Evolutionary conservation across 2,888 invertebrate species (phyloP).

Genomic region (Metacarcinus magister): DNA sequence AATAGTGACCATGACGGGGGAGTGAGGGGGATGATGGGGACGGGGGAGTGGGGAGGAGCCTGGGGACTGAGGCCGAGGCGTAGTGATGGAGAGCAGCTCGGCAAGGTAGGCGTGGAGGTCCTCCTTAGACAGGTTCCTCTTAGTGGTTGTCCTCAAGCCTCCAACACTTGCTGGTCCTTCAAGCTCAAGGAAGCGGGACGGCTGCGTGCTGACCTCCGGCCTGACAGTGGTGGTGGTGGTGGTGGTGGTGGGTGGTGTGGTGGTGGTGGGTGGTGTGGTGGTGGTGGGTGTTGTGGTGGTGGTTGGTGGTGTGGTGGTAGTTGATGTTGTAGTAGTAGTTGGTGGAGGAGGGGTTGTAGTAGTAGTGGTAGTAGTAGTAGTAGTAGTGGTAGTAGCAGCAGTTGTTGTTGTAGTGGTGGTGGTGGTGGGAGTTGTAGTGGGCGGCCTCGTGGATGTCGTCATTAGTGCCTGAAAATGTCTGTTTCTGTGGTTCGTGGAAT

Average conservation of each 20-base stretch:
- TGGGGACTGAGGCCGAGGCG: slow-evolving; percentile 69
- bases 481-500: background rate
- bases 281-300: slow-evolving; percentile 51
- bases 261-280: background rate
- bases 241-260: slow-evolving; percentile 50
- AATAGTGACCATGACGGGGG: background rate
- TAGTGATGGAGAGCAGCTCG: slow-evolving; percentile 74
- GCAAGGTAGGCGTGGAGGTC: slow-evolving; percentile 76
- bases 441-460: background rate
- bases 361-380: background rate
- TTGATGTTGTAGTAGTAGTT: slow-evolving; percentile 54
- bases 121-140: slow-evolving; percentile 77
- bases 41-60: background rate
- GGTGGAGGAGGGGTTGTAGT: slow-evolving; percentile 57
- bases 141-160: slow-evolving; percentile 68
- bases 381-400: slow-evolving; percentile 39
- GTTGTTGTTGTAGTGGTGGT: background rate
- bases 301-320: slow-evolving; percentile 38
- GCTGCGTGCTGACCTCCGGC: slow-evolving; percentile 30
- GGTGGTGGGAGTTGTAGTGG: slow-evolving; percentile 64
- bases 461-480: background rate
- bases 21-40: slow-evolving; percentile 37
- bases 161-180: background rate
- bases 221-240: slow-evolving; percentile 55
- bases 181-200: slow-evolving; percentile 58